phyloP scores from a whole-genome alignment of 1,140 invertebrate species.

The Hylyphantes graminicola region DNA sequence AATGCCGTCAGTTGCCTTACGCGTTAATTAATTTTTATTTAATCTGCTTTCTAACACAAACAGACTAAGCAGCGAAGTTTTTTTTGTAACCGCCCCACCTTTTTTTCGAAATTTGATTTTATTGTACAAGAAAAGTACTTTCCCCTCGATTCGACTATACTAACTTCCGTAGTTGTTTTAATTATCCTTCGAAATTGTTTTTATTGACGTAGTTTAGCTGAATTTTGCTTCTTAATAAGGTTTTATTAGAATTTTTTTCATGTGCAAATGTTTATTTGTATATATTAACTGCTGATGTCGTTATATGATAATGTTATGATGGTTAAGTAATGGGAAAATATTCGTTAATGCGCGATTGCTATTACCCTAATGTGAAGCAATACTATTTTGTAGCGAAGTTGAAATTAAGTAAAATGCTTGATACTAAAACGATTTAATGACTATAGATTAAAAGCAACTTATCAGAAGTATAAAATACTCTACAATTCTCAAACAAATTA shows the following conservation, averaged over 20 bases:
- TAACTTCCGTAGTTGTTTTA: slow-evolving; percentile 32
- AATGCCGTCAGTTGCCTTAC: slow-evolving; percentile 53
- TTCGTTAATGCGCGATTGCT: no score
- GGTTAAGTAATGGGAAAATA: no score
- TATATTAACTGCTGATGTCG: no score
- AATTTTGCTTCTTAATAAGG: slow-evolving; percentile 48
- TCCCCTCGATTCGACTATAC: neutral
- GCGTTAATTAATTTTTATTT: slow-evolving; percentile 60
- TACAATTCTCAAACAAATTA: no score
- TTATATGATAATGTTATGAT: no score
- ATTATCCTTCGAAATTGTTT: slow-evolving; percentile 29
- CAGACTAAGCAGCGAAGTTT: slow-evolving; percentile 35
- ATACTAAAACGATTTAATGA: no score
- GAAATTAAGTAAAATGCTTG: no score
- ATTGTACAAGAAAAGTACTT: slow-evolving; percentile 11
- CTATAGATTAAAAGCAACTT: no score
- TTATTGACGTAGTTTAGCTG: slow-evolving; percentile 44
- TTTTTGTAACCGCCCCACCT: neutral
- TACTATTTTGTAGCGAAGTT: no score
- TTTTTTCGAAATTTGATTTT: slow-evolving; percentile 27
- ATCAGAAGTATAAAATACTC: no score
- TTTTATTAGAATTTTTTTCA: slow-evolving; percentile 7
- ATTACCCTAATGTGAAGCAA: no score
- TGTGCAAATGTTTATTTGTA: no score
- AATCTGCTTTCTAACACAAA: slow-evolving; percentile 56